Conservation (phyloP, 2,888 invertebrate species). For the Physocephala rufipes region DNA sequence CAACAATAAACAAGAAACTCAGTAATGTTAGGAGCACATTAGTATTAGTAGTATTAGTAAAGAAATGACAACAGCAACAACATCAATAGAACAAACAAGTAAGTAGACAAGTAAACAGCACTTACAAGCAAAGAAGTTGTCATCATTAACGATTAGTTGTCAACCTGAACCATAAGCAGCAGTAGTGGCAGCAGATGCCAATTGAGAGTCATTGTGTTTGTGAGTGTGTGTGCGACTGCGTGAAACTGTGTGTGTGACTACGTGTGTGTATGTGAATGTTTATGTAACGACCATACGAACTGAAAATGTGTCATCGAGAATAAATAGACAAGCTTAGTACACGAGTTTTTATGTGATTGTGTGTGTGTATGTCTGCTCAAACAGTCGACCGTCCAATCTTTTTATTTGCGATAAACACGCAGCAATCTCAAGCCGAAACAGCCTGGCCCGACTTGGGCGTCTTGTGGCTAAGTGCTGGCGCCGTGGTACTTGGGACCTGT, state of each 20-base stretch:
- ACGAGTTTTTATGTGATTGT: not conserved
- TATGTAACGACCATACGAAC: slow-evolving; percentile 5
- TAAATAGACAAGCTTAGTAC: slow-evolving; percentile 15
- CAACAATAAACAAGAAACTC: not conserved
- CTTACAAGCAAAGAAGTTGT: slow-evolving; percentile 7
- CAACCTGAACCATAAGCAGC: not conserved
- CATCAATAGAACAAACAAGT: not conserved
- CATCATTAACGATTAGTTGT: not conserved
- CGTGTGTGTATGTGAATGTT: not conserved
- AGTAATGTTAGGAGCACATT: not conserved
- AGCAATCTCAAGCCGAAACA: not conserved
- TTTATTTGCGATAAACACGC: not conserved
- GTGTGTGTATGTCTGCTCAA: not conserved
- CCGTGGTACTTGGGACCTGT: not conserved
- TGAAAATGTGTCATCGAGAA: slow-evolving; percentile 22
- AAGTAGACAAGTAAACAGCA: slow-evolving; percentile 14
- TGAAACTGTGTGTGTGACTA: not conserved
- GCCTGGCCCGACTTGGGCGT: no score
- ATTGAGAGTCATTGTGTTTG: no score
- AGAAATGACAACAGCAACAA: not conserved
- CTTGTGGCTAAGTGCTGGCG: slow-evolving; percentile 2
- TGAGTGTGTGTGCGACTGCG: slow-evolving; percentile 1
- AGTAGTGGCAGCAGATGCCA: slow-evolving; percentile 12
- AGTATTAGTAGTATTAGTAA: not conserved
- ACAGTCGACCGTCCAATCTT: not conserved